Base-by-base conservation (phyloP, 1,140 invertebrate species). In the Trichomalopsis sarcophagae region DNA sequence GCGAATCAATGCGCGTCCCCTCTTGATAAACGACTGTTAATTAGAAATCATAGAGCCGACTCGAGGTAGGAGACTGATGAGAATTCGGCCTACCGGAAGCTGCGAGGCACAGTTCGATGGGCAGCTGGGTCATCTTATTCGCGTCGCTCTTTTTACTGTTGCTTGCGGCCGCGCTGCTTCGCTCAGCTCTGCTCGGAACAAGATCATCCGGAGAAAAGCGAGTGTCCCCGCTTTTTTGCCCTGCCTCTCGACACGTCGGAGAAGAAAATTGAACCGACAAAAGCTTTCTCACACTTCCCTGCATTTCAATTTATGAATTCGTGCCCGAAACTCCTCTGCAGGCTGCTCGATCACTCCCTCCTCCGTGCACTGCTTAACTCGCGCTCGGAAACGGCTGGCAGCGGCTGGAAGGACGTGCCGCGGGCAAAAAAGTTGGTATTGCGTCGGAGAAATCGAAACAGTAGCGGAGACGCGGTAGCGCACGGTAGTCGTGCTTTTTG, bases 121-220 rank as follows among this genome's bases (percentile, higher is more conserved):
- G 50, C 88, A 90, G 89, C 84, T 87, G 87, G 89, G 89, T 91
- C 89, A 89, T 81, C 84, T 88, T 88, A 88, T 89, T 89, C 88
- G 78, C 69, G 73, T 84, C 87, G 77, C 83, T 87, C 84, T 79
- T 87, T 89, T 73, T 82, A 82, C 81, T 74, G 27, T 21, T 62
- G 33, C 47, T 62, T 21, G 55, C 17, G 55, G 7, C 9, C 17
- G 55, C 33, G 50, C 47, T 7, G 55, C 55, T 14, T 17, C 55
- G 21, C 21, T 62, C 55, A 62, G 3, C 55, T n/a, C 69, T 76
- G 23, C 33, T 81, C 44, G 66, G 84, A 87, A 88, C 76, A 82
- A 82, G 79, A 88, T 81, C 82, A 83, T 88, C 87, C 81, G 62
- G 84, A 88, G 85, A 84, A 77, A 84, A 68, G 62, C 27, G 1